phyloP scores from a whole-genome alignment of 2,113 vertebrate genomes.

The Actenoides lindsayi region DNA sequence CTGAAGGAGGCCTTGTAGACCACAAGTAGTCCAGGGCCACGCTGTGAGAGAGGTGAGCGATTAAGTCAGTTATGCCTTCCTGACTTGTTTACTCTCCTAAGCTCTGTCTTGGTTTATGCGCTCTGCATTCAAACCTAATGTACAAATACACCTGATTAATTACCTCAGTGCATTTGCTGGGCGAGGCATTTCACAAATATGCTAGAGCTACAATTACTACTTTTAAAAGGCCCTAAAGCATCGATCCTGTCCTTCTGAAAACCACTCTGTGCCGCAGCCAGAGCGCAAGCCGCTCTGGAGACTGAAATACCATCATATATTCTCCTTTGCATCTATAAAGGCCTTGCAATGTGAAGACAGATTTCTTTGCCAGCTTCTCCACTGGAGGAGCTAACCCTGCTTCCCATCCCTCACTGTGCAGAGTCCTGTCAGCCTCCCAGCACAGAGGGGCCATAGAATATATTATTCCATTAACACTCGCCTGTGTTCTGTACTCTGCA shows the following conservation, averaged over 20 bases:
- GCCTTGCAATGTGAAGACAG: not conserved
- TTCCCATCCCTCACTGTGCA: not conserved
- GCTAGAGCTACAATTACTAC: not conserved
- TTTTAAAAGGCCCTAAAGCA: not conserved
- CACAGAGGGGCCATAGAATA: conserved; percentile 48
- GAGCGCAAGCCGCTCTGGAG: not conserved
- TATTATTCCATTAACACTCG: conserved; percentile 72
- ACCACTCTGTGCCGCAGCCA: not conserved
- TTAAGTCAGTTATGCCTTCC: not conserved
- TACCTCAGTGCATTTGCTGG: not conserved
- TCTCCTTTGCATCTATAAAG: not conserved
- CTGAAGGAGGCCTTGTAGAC: not conserved
- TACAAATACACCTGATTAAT: not conserved
- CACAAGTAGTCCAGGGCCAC: not conserved
- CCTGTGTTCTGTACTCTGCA: conserved; percentile 64
- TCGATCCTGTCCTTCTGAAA: not conserved
- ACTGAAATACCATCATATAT: not conserved
- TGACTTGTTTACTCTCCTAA: not conserved
- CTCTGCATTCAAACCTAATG: not conserved
- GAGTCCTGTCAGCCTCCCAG: not conserved
- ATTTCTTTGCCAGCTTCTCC: not conserved
- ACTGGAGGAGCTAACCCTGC: not conserved
- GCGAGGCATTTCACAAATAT: not conserved
- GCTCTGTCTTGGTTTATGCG: not conserved
- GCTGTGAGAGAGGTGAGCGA: not conserved